A percentile compares a stretch with the other conserved stretches of the same genome.
phyloP scores from a whole-genome alignment of 2,797 vertebrate genomes.

The Taeniopygia guttata region DNA sequence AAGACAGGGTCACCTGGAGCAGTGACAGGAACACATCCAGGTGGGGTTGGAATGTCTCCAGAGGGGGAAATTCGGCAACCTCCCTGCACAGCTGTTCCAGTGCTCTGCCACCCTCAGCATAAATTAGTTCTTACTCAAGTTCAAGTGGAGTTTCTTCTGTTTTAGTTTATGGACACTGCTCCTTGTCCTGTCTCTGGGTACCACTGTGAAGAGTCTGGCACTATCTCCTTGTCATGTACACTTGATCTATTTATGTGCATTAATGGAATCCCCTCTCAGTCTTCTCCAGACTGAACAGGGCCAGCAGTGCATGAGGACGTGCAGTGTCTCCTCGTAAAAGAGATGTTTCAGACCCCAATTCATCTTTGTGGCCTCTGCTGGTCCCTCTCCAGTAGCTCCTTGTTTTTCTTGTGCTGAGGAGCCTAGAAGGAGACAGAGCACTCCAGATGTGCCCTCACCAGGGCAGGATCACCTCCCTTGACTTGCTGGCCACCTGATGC shows the following conservation, averaged over 20 bases:
- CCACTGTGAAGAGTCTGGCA: no score
- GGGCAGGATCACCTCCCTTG: background rate
- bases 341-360: fast-evolving
- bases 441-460: background rate
- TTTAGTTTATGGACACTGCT: background rate
- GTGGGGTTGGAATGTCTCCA: background rate
- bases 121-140: background rate
- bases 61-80: background rate
- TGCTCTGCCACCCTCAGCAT: fast-evolving
- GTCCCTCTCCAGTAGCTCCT: no score
- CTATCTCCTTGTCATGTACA: background rate
- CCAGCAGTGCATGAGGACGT: background rate
- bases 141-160: background rate
- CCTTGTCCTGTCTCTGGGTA: background rate
- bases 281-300: background rate
- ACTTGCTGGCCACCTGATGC: background rate
- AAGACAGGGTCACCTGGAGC: background rate
- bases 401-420: background rate
- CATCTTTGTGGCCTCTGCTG: no score
- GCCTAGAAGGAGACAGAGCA: background rate
- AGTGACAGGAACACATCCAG: background rate
- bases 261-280: background rate
- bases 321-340: background rate
- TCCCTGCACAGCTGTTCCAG: background rate
- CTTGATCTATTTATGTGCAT: background rate